These are phyloP conservation scores for Chouioia cunea DNA, from an alignment of 2,888 invertebrate genomes.

Conservation along the genomic window DNA sequence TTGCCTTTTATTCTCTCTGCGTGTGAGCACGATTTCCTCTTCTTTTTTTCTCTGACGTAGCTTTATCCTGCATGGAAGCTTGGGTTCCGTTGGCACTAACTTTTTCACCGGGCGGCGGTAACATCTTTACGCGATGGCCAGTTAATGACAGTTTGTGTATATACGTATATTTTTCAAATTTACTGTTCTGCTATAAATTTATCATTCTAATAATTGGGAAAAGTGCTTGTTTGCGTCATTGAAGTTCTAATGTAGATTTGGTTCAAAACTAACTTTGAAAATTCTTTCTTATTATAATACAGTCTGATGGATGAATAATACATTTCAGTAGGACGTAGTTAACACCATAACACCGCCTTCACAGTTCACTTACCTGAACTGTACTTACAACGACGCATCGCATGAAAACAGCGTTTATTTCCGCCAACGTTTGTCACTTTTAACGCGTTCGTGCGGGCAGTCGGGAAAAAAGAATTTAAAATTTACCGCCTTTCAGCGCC, in stretches of 20 bases:
- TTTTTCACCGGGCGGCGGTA: no score
- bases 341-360: conserved; percentile 59
- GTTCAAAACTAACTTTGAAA: conserved; percentile 21
- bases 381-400: background rate
- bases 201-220: no score
- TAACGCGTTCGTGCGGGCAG: background rate
- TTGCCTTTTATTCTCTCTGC: conserved; percentile 29
- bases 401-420: conserved; percentile 1
- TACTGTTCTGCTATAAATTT: no score
- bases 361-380: conserved; percentile 49
- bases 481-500: conserved; percentile 47
- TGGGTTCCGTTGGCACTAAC: no score
- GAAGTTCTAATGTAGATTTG: conserved; percentile 43
- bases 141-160: no score
- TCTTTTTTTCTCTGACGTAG: conserved; percentile 27
- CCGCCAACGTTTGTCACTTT: conserved; percentile 20
- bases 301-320: conserved; percentile 55
- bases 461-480: conserved; percentile 33
- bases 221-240: conserved; percentile 13
- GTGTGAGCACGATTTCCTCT: background rate
- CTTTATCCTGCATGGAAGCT: no score
- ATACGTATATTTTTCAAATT: conserved; percentile 44
- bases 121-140: background rate
- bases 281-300: no score
- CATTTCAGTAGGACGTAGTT: conserved; percentile 60